phyloP scores from a whole-genome alignment of 2,888 invertebrate species.

The Lamellibrachia satsuma region DNA sequence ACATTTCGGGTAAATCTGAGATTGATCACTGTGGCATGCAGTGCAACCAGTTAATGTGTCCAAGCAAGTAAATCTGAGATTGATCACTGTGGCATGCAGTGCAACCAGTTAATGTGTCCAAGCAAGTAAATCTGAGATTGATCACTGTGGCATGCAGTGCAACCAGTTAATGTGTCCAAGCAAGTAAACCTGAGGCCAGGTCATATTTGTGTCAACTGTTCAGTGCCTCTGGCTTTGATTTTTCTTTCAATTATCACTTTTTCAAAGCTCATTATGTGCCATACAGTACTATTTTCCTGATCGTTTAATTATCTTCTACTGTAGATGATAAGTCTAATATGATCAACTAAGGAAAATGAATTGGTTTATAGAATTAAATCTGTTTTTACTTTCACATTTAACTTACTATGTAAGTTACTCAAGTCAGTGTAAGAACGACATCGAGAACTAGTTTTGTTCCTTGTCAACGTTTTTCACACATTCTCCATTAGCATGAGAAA shows the following conservation, averaged over 20 bases:
- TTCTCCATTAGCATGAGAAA: not conserved
- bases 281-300: too few species aligned
- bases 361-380: not conserved
- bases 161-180: not conserved
- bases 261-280: too few species aligned
- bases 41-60: not conserved
- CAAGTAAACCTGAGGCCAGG: too few species aligned
- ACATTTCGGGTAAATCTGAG: not conserved
- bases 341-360: not conserved
- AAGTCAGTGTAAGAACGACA: not conserved
- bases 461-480: not conserved
- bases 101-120: not conserved
- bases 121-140: not conserved
- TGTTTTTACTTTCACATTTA: not conserved
- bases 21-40: not conserved
- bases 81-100: not conserved
- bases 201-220: too few species aligned
- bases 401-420: not conserved
- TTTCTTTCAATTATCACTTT: too few species aligned
- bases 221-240: too few species aligned
- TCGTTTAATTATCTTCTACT: too few species aligned
- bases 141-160: not conserved
- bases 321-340: too few species aligned
- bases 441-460: not conserved
- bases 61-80: not conserved